Evolutionary conservation across 2,797 vertebrate species (phyloP), one percentile per base, ranked within the genome.

Genomic region (Anguilla megastoma): DNA sequence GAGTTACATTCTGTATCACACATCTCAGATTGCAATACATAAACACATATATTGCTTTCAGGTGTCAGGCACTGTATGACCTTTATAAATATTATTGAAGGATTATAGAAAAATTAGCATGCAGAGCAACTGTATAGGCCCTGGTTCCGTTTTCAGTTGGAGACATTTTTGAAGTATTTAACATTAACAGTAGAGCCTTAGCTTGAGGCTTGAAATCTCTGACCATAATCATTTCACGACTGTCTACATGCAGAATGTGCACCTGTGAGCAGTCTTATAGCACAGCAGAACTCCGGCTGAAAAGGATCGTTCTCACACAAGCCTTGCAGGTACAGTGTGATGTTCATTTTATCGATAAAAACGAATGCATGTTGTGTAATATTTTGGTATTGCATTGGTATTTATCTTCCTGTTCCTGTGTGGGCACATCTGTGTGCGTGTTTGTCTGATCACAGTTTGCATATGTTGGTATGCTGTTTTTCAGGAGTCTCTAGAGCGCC

Each of bases 401-500:
- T 60, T 30, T 83, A 18, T 88, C 21, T 21, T 60, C 3, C 48
- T 84, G 82, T 56, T 7, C 60, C 5, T 89, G 80, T n/a, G 69
- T 52, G 27, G 69, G 33, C 80, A 45, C 41, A 45, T 79, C n/a
- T 89, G 0, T 85, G 36, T 85, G 1, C 24, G 66, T 82, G 45
- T 48, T 8, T 88, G 24, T 88, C 3, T 86, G 60, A 50, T 52
- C 69, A n/a, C 45, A 52, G 9, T 87, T 7, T 36, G 30, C 5
- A 48, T 58, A 45, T 86, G 10, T 30, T 58, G 8, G 3, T 86
- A 21, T 85, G 88, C 63, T 14, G 69, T 89, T 83, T 41, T 91
- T 76, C 89, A 96, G 96, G 93, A 95, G 82, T 93, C 93, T 60
- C 86, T 96, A 2, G 86, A 90, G 86, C 84, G 14, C 2, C 83